These are phyloP conservation scores for Cossypha dichroa DNA, from an alignment of 2,797 vertebrate genomes.

Conservation along the genomic window DNA sequence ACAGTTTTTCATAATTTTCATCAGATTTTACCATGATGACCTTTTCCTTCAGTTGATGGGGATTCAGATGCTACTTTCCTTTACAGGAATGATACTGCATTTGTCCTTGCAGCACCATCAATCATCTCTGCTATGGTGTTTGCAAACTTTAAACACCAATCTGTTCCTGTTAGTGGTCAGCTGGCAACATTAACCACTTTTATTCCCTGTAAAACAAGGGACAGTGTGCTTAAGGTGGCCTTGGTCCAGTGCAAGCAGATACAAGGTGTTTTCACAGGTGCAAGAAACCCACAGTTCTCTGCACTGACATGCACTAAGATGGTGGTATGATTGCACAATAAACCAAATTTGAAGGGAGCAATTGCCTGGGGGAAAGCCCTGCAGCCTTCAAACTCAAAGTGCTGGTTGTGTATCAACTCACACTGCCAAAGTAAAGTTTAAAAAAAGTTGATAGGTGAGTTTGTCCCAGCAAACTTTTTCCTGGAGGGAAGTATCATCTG, in stretches of 20 bases:
- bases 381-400: neutral
- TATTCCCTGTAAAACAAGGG: neutral
- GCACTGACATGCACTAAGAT: neutral
- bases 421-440: neutral
- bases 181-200: neutral
- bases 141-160: neutral
- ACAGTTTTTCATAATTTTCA: neutral
- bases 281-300: neutral
- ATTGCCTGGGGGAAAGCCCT: neutral
- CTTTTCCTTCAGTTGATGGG: neutral
- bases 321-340: neutral
- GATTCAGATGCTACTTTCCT: neutral
- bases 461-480: neutral
- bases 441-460: neutral
- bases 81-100: neutral
- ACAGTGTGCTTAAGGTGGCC: neutral
- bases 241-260: neutral
- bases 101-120: neutral
- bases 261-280: neutral
- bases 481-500: neutral
- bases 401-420: neutral
- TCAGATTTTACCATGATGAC: neutral
- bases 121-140: neutral
- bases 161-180: neutral
- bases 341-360: neutral